phyloP scores from a whole-genome alignment of 2,888 invertebrate species.

The Perizoma affinitatum region DNA sequence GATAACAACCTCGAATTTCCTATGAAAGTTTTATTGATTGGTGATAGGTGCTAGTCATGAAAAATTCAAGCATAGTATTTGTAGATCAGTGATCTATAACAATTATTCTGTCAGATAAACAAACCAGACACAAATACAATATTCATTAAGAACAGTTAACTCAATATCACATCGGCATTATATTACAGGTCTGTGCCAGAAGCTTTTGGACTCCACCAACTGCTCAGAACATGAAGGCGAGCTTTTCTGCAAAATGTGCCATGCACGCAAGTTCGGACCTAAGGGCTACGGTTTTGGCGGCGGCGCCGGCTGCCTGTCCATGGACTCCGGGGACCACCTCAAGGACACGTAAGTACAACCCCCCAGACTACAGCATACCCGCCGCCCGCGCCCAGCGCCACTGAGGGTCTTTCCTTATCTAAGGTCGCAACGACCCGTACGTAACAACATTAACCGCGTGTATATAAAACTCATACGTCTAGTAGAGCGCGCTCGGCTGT shows the following conservation, averaged over 20 bases:
- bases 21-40: too few relatives aligned
- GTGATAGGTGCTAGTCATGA: too few relatives aligned
- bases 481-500: slow-evolving; percentile 82
- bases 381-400: slow-evolving; percentile 83
- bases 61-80: too few relatives aligned
- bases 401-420: slow-evolving; percentile 85
- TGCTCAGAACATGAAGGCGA: slow-evolving; percentile 98
- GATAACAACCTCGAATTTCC: too few relatives aligned
- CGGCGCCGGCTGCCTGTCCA: slow-evolving; percentile 98
- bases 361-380: slow-evolving; percentile 63
- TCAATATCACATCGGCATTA: slow-evolving; percentile 13
- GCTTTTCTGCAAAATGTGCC: slow-evolving; percentile 98
- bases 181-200: slow-evolving; percentile 94
- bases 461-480: slow-evolving; percentile 77
- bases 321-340: slow-evolving; percentile 97
- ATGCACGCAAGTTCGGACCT: slow-evolving; percentile 98
- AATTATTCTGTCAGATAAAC: too few relatives aligned
- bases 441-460: slow-evolving; percentile 84
- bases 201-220: slow-evolving; percentile 99
- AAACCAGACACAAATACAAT: too few relatives aligned
- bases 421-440: slow-evolving; percentile 75
- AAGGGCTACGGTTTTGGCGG: slow-evolving; percentile 99
- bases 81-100: too few relatives aligned
- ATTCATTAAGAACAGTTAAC: background rate
- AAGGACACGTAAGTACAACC: slow-evolving; percentile 89